Percentiles rank a stretch among this genome's conserved stretches.
phyloP scores from a whole-genome alignment of 1,140 invertebrate genomes.

The Lordiphosa stackelbergi region DNA sequence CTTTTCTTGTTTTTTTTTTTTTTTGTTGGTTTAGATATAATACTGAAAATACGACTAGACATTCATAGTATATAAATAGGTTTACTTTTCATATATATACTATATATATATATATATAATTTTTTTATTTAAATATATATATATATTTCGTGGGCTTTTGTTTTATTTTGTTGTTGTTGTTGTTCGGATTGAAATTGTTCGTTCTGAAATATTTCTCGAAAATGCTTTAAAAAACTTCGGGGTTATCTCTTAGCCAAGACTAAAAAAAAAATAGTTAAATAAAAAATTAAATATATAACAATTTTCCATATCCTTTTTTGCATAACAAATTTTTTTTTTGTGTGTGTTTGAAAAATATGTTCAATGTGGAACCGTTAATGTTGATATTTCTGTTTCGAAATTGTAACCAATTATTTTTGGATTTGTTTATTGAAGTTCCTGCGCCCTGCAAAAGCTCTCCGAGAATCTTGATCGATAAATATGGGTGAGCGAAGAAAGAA shows the following conservation, averaged over 20 bases:
- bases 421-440: slow-evolving; percentile 28
- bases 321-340: slow-evolving; percentile 30
- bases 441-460: too few relatives aligned
- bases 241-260: slow-evolving; percentile 10
- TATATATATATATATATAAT: slow-evolving; percentile 45
- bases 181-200: slow-evolving; percentile 66
- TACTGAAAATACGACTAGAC: slow-evolving; percentile 77
- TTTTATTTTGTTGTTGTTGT: slow-evolving; percentile 51
- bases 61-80: slow-evolving; percentile 76
- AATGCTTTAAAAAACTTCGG: slow-evolving; percentile 64
- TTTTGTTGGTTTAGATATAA: slow-evolving; percentile 53
- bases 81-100: slow-evolving; percentile 59
- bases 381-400: slow-evolving; percentile 17
- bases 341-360: slow-evolving; percentile 33
- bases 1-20: slow-evolving; percentile 21
- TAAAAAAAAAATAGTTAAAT: slow-evolving; percentile 35
- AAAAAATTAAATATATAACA: slow-evolving; percentile 29
- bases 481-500: too few relatives aligned
- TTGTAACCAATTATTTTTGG: slow-evolving; percentile 22
- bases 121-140: slow-evolving; percentile 49
- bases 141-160: slow-evolving; percentile 60
- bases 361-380: neutral
- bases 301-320: slow-evolving; percentile 31
- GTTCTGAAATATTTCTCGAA: slow-evolving; percentile 64
- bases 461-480: too few relatives aligned